Evolutionary conservation across 1,140 invertebrate genomes (phyloP).

Genomic region (Conus ventricosus): DNA sequence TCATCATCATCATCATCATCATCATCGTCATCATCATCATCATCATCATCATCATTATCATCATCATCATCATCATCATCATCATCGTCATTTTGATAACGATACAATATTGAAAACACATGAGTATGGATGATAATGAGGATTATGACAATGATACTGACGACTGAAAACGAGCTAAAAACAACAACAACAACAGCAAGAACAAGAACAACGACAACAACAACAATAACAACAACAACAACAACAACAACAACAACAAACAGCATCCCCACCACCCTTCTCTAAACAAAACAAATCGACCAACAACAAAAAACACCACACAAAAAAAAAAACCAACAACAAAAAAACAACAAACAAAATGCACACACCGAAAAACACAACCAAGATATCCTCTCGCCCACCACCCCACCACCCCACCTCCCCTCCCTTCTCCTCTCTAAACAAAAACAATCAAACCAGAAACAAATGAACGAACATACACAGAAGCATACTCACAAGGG

Average conservation of each 20-base stretch:
- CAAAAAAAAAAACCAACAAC: neutral
- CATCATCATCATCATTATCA: constrained; percentile 12
- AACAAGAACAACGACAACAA: no score
- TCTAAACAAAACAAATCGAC: neutral
- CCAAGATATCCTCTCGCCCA: no score
- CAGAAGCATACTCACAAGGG: no score
- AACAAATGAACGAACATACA: no score
- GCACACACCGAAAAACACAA: no score
- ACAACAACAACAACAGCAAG: no score
- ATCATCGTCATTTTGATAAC: neutral
- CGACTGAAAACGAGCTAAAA: neutral
- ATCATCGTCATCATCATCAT: constrained; percentile 11
- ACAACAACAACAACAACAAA: neutral
- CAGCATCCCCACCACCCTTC: neutral
- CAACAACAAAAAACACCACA: neutral
- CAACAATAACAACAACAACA: neutral
- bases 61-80: constrained; percentile 34
- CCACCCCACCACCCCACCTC: no score
- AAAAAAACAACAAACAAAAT: no score
- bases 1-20: neutral
- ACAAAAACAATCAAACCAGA: no score
- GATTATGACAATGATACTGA: no score
- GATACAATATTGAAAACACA: neutral
- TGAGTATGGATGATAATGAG: no score
- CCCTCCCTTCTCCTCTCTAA: no score